These are phyloP conservation scores for Tupaia chinensis DNA, from an alignment of 2,113 vertebrate species.

Conservation along the genomic window DNA sequence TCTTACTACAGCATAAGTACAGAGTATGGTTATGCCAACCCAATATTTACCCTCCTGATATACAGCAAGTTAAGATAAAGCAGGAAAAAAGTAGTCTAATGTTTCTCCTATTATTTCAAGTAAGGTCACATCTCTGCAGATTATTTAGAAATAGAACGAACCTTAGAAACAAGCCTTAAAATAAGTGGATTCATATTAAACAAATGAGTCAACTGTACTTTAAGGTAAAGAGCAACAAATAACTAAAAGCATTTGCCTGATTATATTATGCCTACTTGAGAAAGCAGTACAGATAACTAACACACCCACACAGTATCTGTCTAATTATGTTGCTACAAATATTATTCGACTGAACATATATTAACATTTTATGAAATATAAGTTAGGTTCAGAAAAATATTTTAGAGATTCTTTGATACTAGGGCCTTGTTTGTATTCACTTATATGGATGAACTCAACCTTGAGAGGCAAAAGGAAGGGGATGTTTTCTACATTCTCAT, in stretches of 20 bases:
- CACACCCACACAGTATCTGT: neutral
- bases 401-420: neutral
- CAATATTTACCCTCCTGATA: neutral
- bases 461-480: neutral
- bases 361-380: neutral
- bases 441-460: neutral
- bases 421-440: neutral
- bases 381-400: neutral
- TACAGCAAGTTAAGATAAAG: neutral
- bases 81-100: neutral
- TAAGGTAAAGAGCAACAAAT: neutral
- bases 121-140: neutral
- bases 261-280: neutral
- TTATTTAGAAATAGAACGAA: neutral
- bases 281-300: neutral
- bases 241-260: neutral
- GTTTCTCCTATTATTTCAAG: neutral
- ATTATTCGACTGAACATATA: neutral
- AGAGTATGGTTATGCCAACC: neutral
- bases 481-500: neutral
- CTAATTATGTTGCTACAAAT: neutral
- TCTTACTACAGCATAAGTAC: neutral
- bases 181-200: neutral
- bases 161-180: neutral
- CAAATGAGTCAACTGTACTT: neutral